Evolutionary conservation across 1,140 invertebrate genomes (phyloP).

Genomic region (Drosophila tsacasi): DNA sequence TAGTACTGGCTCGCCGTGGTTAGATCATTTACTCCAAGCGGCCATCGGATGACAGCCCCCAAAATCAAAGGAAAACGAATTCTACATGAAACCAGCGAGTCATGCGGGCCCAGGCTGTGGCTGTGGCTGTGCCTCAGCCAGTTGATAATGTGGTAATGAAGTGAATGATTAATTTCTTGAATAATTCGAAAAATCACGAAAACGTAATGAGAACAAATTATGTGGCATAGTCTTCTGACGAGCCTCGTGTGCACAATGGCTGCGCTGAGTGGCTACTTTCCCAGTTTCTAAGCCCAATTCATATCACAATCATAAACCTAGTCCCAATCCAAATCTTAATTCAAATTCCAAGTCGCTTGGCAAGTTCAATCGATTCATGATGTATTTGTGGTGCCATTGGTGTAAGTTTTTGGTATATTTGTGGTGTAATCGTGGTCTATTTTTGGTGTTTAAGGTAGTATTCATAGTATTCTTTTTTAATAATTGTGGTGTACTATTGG

Average conservation of each 20-base stretch:
- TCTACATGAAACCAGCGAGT: conserved; percentile 37
- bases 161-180: conserved; percentile 71
- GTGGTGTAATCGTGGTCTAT: neutral
- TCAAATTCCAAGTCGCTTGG: neutral
- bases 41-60: conserved; percentile 48
- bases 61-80: conserved; percentile 38
- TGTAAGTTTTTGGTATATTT: neutral
- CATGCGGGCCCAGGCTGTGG: conserved; percentile 53
- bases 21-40: conserved; percentile 34
- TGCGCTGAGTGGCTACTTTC: conserved; percentile 2
- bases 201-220: conserved; percentile 65
- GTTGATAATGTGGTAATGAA: conserved; percentile 69
- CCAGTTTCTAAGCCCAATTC: neutral
- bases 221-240: conserved; percentile 27
- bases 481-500: neutral
- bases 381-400: neutral
- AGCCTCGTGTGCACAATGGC: conserved; percentile 4
- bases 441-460: no score
- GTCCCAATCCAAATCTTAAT: neutral
- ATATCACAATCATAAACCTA: neutral
- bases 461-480: no score
- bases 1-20: conserved; percentile 13
- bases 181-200: conserved; percentile 62
- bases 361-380: neutral
- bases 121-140: neutral